Evolutionary conservation across 2,113 vertebrate species (phyloP).

Genomic region (Pomatostomus ruficeps): DNA sequence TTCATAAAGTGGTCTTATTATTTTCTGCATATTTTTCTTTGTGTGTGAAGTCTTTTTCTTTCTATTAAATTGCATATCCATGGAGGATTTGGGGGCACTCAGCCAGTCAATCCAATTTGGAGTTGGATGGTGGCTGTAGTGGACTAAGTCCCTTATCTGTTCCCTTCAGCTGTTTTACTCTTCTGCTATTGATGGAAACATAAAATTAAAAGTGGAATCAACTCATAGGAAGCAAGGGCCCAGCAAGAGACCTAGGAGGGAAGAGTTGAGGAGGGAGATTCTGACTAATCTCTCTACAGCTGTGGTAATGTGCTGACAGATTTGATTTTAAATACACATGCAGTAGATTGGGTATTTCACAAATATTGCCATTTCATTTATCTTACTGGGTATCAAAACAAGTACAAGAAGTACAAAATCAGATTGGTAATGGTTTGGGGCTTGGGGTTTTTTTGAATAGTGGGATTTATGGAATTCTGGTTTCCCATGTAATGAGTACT

Average conservation of each 20-base stretch:
- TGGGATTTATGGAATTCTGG: neutral
- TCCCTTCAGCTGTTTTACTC: constrained; percentile 55
- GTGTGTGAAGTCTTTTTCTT: neutral
- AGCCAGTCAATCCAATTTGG: constrained; percentile 55
- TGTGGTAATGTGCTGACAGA: neutral
- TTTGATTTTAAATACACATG: neutral
- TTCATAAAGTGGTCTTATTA: constrained; percentile 3
- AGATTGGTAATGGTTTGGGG: neutral
- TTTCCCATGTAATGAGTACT: neutral
- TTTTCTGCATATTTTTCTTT: constrained; percentile 19
- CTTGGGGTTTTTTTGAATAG: accelerated
- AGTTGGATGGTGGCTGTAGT: neutral
- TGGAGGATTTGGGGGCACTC: constrained; percentile 48
- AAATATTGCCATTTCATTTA: neutral
- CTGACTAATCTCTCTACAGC: constrained; percentile 7
- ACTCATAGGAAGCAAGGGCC: neutral
- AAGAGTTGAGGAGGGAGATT: neutral
- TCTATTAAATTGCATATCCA: constrained; percentile 36
- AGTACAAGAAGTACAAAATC: constrained; percentile 2
- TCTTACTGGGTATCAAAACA: neutral
- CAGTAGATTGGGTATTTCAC: neutral
- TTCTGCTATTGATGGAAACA: constrained; percentile 6
- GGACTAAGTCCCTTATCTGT: constrained; percentile 61
- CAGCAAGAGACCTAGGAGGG: neutral
- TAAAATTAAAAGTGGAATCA: constrained; percentile 34